Percentiles rank a stretch among this genome's conserved stretches.
Conservation (phyloP, 2,888 invertebrate genomes). For the Standfussiana lucernea region DNA sequence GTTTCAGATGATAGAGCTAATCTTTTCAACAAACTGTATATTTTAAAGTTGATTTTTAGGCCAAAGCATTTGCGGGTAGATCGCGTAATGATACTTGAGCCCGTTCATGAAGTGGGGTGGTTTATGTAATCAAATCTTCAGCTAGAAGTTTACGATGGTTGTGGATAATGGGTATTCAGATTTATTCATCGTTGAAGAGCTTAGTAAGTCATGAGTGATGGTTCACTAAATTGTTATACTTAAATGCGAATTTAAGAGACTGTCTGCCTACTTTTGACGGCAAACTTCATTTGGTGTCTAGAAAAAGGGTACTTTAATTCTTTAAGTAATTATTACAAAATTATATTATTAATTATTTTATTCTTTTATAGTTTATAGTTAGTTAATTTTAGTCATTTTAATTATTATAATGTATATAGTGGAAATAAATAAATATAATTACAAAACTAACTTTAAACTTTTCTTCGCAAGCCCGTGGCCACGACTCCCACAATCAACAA, state of each 20-base stretch:
- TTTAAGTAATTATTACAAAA: too few species aligned
- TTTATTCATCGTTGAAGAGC: constrained; percentile 50
- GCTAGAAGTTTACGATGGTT: constrained; percentile 26
- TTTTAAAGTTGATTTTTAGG: constrained; percentile 62
- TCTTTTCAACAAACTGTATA: constrained; percentile 68
- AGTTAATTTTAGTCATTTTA: too few species aligned
- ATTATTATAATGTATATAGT: too few species aligned
- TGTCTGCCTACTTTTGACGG: neutral
- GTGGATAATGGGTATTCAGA: constrained; percentile 49
- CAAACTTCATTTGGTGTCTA: neutral
- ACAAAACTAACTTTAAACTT: neutral
- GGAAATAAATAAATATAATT: too few species aligned
- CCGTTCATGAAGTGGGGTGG: constrained; percentile 28
- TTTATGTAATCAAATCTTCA: constrained; percentile 61
- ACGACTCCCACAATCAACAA: neutral
- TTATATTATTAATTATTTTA: too few species aligned
- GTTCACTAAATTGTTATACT: constrained; percentile 12
- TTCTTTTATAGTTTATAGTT: too few species aligned
- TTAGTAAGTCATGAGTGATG: constrained; percentile 37
- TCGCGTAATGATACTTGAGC: constrained; percentile 43
- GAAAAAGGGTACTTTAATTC: neutral
- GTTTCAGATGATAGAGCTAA: constrained; percentile 62
- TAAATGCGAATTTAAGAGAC: constrained; percentile 3
- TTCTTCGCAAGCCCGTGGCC: neutral
- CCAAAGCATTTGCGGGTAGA: constrained; percentile 38